phyloP scores from a whole-genome alignment of 2,797 vertebrate genomes.

The Sus cebifrons region DNA sequence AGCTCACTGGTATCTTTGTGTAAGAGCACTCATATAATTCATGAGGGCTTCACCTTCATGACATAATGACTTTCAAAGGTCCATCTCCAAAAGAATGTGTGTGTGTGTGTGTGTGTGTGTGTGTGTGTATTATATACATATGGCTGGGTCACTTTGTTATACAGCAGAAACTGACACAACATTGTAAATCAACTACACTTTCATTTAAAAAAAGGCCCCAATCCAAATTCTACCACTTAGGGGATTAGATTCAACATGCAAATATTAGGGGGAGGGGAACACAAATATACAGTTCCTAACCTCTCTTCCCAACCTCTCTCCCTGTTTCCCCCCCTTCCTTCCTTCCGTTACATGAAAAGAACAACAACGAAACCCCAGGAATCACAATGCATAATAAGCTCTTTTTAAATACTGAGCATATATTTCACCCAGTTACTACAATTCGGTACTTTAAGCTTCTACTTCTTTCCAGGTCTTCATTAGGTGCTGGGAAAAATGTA shows the following conservation, averaged over 20 bases:
- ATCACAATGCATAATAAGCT: not conserved
- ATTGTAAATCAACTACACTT: too few species aligned
- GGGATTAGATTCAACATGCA: not conserved
- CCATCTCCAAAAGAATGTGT: too few species aligned
- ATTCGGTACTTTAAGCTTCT: not conserved
- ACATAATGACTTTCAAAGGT: not conserved
- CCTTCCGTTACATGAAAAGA: not conserved
- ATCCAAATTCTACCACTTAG: not conserved
- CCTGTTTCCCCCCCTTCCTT: not conserved
- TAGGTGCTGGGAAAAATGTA: not conserved
- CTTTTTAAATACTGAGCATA: fast-evolving
- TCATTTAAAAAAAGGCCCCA: not conserved
- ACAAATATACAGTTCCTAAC: not conserved
- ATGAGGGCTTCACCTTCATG: not conserved
- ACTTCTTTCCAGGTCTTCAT: not conserved
- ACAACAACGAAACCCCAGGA: not conserved
- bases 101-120: too few species aligned
- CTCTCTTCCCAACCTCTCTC: not conserved
- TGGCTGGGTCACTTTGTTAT: too few species aligned
- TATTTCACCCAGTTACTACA: not conserved
- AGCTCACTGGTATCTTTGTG: not conserved
- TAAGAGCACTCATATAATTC: not conserved
- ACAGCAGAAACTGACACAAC: too few species aligned
- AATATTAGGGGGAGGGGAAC: not conserved
- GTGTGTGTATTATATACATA: too few species aligned